phyloP scores from a whole-genome alignment of 2,797 vertebrate genomes.

The Gymnodraco acuticeps region DNA sequence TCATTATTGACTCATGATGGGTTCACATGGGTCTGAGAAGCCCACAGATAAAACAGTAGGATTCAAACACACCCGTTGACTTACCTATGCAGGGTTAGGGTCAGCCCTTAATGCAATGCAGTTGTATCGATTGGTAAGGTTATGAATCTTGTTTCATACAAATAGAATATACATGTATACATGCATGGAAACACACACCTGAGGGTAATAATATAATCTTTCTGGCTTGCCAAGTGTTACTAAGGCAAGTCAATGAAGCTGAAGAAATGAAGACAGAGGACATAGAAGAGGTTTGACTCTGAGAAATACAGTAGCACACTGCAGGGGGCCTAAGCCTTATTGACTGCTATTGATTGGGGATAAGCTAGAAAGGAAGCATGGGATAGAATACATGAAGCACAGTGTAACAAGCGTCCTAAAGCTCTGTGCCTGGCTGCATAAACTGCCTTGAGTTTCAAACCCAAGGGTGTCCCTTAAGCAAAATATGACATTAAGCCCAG shows the following conservation, averaged over 20 bases:
- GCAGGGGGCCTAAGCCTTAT: conserved; percentile 45
- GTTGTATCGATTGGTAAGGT: conserved; percentile 8
- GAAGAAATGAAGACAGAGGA: conserved; percentile 32
- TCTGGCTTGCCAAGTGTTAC: conserved; percentile 21
- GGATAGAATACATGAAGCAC: conserved; percentile 20
- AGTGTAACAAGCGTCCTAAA: conserved; percentile 13
- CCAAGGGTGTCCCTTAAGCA: not conserved
- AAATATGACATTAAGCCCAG: not conserved
- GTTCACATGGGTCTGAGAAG: conserved; percentile 45
- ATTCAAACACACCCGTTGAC: conserved; percentile 26
- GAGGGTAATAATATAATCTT: conserved; percentile 16
- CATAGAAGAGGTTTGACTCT: conserved; percentile 42
- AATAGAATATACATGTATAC: not conserved
- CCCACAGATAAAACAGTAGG: conserved; percentile 42
- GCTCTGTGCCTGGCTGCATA: conserved; percentile 10
- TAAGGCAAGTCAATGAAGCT: conserved; percentile 36
- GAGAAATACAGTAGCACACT: conserved; percentile 48
- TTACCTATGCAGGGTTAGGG: not conserved
- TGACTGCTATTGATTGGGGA: conserved; percentile 46
- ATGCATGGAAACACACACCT: conserved; percentile 3
- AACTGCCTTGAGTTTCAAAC: not conserved
- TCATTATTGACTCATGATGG: conserved; percentile 69
- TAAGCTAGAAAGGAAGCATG: conserved; percentile 25
- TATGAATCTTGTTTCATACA: conserved; percentile 8
- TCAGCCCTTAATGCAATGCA: conserved; percentile 25